phyloP scores from a whole-genome alignment of 2,797 vertebrate genomes.

The Adelosebastes latens region DNA sequence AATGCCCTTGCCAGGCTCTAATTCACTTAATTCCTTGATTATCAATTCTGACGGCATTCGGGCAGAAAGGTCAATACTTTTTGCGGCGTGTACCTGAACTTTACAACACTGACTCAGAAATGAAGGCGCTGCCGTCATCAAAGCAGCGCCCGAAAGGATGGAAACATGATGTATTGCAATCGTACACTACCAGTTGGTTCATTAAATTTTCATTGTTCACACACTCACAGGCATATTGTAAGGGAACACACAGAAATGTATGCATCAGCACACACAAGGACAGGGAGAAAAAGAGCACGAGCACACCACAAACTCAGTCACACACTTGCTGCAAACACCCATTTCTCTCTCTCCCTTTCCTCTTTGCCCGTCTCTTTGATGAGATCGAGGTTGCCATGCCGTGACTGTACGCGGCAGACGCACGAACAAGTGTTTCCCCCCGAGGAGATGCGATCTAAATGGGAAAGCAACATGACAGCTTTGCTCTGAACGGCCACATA shows the following conservation, averaged over 20 bases:
- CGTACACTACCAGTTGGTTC: conserved; percentile 49
- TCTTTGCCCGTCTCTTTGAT: conserved; percentile 62
- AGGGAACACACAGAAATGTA: conserved; percentile 37
- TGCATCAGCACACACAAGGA: conserved; percentile 63
- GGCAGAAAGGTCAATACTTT: conserved; percentile 79
- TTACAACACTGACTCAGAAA: conserved; percentile 52
- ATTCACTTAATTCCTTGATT: conserved; percentile 84
- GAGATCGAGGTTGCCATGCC: conserved; percentile 78
- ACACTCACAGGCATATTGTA: conserved; percentile 56
- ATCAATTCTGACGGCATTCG: conserved; percentile 74
- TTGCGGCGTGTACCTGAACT: conserved; percentile 64
- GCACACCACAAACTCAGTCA: conserved; percentile 26
- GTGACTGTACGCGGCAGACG: conserved; percentile 69
- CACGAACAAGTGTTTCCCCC: conserved; percentile 74
- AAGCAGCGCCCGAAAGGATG: conserved; percentile 13
- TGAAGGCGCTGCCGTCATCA: conserved; percentile 20
- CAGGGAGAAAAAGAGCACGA: conserved; percentile 25
- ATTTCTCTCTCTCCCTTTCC: conserved; percentile 26
- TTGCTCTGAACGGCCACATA: conserved; percentile 68
- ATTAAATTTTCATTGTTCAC: conserved; percentile 68
- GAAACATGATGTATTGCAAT: conserved; percentile 48
- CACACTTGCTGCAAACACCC: conserved; percentile 35
- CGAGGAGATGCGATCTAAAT: conserved; percentile 73
- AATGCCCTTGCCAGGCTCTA: conserved; percentile 76
- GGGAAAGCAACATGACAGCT: conserved; percentile 78